phyloP scores from a whole-genome alignment of 2,113 vertebrate genomes.

The Cardinalis cardinalis region DNA sequence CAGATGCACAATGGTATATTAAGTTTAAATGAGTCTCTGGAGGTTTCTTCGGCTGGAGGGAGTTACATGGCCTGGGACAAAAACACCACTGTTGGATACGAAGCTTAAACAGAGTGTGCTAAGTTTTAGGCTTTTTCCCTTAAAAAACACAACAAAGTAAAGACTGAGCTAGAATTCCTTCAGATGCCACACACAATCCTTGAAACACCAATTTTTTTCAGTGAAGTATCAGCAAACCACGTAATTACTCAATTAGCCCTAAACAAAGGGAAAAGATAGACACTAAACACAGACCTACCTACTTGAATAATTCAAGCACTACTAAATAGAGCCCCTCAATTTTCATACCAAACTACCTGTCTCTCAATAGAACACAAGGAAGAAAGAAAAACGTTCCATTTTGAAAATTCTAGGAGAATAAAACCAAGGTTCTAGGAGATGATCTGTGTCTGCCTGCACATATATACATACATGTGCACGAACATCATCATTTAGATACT shows the following conservation, averaged over 20 bases:
- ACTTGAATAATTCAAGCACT: not conserved
- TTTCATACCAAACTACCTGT: not conserved
- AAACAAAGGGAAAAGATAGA: not conserved
- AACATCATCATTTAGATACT: not conserved
- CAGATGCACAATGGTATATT: not conserved
- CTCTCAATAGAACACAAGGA: not conserved
- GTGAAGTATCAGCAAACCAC: not conserved
- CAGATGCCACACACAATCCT: not conserved
- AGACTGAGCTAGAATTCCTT: not conserved
- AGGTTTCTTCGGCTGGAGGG: not conserved
- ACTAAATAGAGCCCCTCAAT: not conserved
- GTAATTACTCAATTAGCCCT: not conserved
- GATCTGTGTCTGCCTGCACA: not conserved
- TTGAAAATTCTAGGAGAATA: not conserved
- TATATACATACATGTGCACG: not conserved
- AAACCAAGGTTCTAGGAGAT: not conserved
- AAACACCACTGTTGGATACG: not conserved
- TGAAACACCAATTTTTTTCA: not conserved
- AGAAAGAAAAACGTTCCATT: not conserved
- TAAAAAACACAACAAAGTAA: not conserved
- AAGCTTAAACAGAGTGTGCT: rapidly evolving
- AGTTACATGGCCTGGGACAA: not conserved
- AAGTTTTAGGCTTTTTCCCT: not conserved
- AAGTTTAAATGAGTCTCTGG: not conserved
- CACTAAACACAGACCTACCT: not conserved